Percentiles rank a stretch among this genome's conserved stretches.
phyloP scores from a whole-genome alignment of 1,140 invertebrate species.

The fruit fly (Drosophila melanogaster) region DNA sequence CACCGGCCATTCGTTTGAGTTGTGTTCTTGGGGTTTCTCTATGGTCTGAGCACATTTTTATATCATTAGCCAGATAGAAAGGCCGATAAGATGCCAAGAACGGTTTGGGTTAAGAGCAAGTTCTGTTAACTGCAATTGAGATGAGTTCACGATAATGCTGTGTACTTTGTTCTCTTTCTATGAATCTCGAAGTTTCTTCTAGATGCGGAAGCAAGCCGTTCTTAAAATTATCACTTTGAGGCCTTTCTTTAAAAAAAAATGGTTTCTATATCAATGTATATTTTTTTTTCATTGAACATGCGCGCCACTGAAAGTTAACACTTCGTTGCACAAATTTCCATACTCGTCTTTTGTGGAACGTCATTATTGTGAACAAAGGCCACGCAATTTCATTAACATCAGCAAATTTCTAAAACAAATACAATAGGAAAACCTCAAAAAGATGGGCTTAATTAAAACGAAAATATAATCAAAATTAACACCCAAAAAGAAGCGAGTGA shows the following conservation, averaged over 20 bases:
- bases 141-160: slow-evolving; percentile 24
- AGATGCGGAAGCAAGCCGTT: slow-evolving; percentile 26
- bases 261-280: slow-evolving; percentile 2
- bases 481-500: slow-evolving; percentile 37
- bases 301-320: slow-evolving; percentile 58
- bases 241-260: slow-evolving; percentile 2
- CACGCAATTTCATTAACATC: slow-evolving; percentile 53
- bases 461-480: slow-evolving; percentile 55
- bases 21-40: background rate
- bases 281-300: slow-evolving; percentile 3
- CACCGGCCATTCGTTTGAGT: slow-evolving; percentile 19
- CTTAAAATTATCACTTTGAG: slow-evolving; percentile 10
- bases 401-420: slow-evolving; percentile 49
- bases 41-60: slow-evolving; percentile 30
- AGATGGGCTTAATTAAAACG: slow-evolving; percentile 57
- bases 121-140: slow-evolving; percentile 20
- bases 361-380: slow-evolving; percentile 51
- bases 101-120: slow-evolving; percentile 11
- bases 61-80: slow-evolving; percentile 68
- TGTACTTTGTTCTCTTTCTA: slow-evolving; percentile 11
- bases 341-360: slow-evolving; percentile 51
- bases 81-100: slow-evolving; percentile 49
- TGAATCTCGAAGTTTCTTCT: background rate
- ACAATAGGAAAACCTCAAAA: slow-evolving; percentile 46
- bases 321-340: slow-evolving; percentile 65